Conservation (phyloP, 2,888 invertebrate species). For the Philonicus albiceps region DNA sequence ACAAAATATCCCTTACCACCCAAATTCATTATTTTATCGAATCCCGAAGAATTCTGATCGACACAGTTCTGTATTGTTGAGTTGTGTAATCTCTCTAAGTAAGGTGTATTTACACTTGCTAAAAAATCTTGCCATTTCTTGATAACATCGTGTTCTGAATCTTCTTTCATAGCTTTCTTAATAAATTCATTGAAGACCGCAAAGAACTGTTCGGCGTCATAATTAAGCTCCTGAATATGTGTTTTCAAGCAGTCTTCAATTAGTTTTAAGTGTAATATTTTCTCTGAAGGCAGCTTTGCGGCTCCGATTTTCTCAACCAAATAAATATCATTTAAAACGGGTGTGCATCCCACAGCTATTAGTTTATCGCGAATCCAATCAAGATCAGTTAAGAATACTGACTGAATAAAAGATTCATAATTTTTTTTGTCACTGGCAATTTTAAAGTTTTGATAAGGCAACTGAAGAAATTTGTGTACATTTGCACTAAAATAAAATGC, state of each 20-base stretch:
- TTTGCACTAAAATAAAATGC: constrained; percentile 70
- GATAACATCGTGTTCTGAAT: constrained; percentile 57
- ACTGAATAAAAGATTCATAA: constrained; percentile 57
- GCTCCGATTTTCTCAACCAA: constrained; percentile 58
- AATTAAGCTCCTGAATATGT: constrained; percentile 76
- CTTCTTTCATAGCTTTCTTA: constrained; percentile 57
- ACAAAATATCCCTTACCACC: constrained; percentile 72
- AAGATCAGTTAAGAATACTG: constrained; percentile 76
- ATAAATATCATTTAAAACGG: constrained; percentile 79
- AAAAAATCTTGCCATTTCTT: constrained; percentile 58
- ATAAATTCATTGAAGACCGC: constrained; percentile 71
- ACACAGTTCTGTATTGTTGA: constrained; percentile 63
- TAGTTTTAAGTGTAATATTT: constrained; percentile 55
- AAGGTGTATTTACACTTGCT: constrained; percentile 63
- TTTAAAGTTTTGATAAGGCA: constrained; percentile 79
- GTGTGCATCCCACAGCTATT: constrained; percentile 77
- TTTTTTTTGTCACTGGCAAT: constrained; percentile 51
- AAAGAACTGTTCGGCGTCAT: constrained; percentile 84
- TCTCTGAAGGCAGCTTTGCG: constrained; percentile 61
- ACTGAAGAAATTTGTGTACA: constrained; percentile 80
- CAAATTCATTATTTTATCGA: constrained; percentile 60
- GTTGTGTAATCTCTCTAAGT: constrained; percentile 58
- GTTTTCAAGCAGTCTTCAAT: constrained; percentile 74
- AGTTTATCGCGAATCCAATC: constrained; percentile 84
- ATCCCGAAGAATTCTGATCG: constrained; percentile 63